These are phyloP conservation scores for Spodoptera frugiperda DNA, from an alignment of 1,140 invertebrate species.

Conservation along the genomic window DNA sequence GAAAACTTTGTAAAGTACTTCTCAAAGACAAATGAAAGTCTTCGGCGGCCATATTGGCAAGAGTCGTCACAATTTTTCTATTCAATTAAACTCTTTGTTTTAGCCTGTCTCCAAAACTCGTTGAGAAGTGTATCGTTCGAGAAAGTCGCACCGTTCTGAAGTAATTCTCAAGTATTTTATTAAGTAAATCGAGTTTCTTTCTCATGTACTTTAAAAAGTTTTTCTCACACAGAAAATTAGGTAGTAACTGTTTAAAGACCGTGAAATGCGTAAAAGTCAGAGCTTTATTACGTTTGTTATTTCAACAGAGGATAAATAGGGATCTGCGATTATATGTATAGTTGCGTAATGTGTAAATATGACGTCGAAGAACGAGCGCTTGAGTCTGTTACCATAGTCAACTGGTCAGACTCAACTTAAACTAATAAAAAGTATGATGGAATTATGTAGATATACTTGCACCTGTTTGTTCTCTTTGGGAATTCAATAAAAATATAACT, in stretches of 20 bases:
- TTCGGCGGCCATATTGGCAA: neutral
- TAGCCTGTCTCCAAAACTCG: neutral
- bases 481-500: neutral
- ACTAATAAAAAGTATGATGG: no score
- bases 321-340: no score
- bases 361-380: no score
- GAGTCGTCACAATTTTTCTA: neutral
- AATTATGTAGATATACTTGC: no score
- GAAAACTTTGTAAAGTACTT: neutral
- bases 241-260: neutral
- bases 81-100: slow-evolving; percentile 10
- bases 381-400: no score
- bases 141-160: neutral
- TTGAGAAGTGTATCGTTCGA: neutral
- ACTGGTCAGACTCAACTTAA: no score
- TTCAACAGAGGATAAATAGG: no score
- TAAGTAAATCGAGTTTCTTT: slow-evolving; percentile 14
- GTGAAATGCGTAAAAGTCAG: no score
- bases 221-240: slow-evolving; percentile 20
- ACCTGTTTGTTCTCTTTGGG: no score
- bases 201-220: slow-evolving; percentile 3
- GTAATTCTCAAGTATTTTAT: slow-evolving; percentile 1
- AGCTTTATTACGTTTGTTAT: no score
- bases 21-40: neutral
- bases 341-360: no score